A percentile compares a stretch with the other conserved stretches of the same genome.
phyloP scores from a whole-genome alignment of 2,888 invertebrate species.

The Teinopalpus imperialis region DNA sequence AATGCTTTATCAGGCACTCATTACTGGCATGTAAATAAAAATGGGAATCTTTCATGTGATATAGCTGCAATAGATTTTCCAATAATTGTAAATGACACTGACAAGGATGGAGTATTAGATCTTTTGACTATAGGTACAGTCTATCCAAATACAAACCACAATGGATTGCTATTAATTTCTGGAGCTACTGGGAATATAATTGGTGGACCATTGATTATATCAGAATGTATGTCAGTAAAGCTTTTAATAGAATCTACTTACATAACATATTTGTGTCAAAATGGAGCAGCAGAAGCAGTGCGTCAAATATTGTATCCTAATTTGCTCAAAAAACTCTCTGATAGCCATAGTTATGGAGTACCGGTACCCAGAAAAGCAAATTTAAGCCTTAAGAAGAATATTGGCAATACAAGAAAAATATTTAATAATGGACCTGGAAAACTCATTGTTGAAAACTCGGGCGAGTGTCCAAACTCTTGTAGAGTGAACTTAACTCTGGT shows the following conservation, averaged over 20 bases:
- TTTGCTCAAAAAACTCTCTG: slow-evolving; percentile 53
- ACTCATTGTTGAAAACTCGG: slow-evolving; percentile 86
- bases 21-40: slow-evolving; percentile 83
- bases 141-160: slow-evolving; percentile 76
- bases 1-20: slow-evolving; percentile 79
- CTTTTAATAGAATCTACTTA: slow-evolving; percentile 79
- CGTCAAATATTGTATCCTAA: slow-evolving; percentile 57
- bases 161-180: slow-evolving; percentile 85
- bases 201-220: slow-evolving; percentile 82
- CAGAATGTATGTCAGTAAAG: slow-evolving; percentile 82
- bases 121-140: slow-evolving; percentile 83
- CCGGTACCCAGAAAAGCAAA: slow-evolving; percentile 71
- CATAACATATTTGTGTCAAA: slow-evolving; percentile 82
- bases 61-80: slow-evolving; percentile 86
- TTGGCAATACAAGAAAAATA: slow-evolving; percentile 79
- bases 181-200: slow-evolving; percentile 86
- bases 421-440: slow-evolving; percentile 84
- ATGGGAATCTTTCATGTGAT: slow-evolving; percentile 71
- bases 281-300: slow-evolving; percentile 80
- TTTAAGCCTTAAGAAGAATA: slow-evolving; percentile 79
- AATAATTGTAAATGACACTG: slow-evolving; percentile 86
- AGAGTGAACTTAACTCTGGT: slow-evolving; percentile 83
- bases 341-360: slow-evolving; percentile 49
- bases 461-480: slow-evolving; percentile 86
- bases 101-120: slow-evolving; percentile 87